Percentiles rank a stretch among this genome's conserved stretches.
These are phyloP conservation scores for Pipa parva DNA, from an alignment of 2,113 vertebrate genomes.

Conservation along the genomic window DNA sequence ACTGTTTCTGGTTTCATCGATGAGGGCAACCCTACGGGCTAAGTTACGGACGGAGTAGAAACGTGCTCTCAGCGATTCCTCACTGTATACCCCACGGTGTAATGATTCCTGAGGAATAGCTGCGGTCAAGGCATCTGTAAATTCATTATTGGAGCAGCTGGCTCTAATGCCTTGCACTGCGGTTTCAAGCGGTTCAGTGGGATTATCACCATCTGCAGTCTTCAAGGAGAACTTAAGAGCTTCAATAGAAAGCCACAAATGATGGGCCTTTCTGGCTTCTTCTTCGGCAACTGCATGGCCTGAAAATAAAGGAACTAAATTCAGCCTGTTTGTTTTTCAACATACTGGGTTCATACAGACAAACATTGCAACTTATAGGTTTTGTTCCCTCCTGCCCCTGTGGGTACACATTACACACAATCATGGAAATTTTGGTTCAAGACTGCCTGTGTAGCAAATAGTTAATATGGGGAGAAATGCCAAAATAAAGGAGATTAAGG, in stretches of 20 bases:
- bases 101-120: slow-evolving; percentile 81
- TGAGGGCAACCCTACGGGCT: slow-evolving; percentile 81
- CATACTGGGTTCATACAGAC: too few relatives aligned
- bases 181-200: slow-evolving; percentile 70
- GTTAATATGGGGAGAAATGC: too few relatives aligned
- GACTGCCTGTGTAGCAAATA: too few relatives aligned
- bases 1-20: slow-evolving; percentile 89
- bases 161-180: slow-evolving; percentile 71
- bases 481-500: too few relatives aligned
- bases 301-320: slow-evolving; percentile 44
- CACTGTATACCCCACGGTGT: slow-evolving; percentile 82
- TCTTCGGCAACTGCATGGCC: slow-evolving; percentile 86
- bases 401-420: too few relatives aligned
- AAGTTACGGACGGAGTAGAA: slow-evolving; percentile 79
- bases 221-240: slow-evolving; percentile 78
- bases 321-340: too few relatives aligned
- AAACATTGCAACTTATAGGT: too few relatives aligned
- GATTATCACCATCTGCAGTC: slow-evolving; percentile 62
- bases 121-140: slow-evolving; percentile 71
- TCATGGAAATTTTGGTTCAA: too few relatives aligned
- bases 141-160: slow-evolving; percentile 72
- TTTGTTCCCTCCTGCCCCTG: too few relatives aligned
- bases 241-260: slow-evolving; percentile 94
- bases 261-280: slow-evolving; percentile 84
- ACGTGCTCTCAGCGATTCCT: slow-evolving; percentile 81